phyloP scores from a whole-genome alignment of 1,140 invertebrate genomes.

The Augochlora pura region DNA sequence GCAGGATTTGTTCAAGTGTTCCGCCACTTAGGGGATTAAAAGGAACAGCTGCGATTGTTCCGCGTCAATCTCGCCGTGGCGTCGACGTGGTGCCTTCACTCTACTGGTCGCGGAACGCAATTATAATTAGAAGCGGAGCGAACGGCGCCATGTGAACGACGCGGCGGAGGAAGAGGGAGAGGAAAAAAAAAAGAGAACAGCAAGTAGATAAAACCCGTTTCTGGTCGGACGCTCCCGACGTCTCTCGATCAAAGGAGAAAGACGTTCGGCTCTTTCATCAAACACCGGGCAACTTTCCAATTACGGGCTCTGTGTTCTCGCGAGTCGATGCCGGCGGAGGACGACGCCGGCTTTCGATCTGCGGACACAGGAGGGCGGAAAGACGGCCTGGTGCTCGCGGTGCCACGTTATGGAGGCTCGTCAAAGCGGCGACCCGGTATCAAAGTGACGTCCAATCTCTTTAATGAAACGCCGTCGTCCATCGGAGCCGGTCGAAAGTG shows the following conservation, averaged over 20 bases:
- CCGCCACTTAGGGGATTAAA: constrained; percentile 1
- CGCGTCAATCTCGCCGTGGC: neutral
- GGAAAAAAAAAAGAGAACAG: neutral
- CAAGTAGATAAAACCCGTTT: constrained; percentile 29
- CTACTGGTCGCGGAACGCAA: neutral
- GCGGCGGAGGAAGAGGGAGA: no score
- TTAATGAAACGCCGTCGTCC: neutral
- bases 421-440: constrained; percentile 1
- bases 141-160: neutral
- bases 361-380: constrained; percentile 26
- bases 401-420: constrained; percentile 1
- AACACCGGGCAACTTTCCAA: constrained; percentile 58
- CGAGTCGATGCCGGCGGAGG: constrained; percentile 25
- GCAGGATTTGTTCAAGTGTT: neutral
- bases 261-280: constrained; percentile 56
- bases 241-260: constrained; percentile 51
- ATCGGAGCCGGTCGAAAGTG: neutral
- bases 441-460: constrained; percentile 6
- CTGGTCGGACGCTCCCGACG: constrained; percentile 27
- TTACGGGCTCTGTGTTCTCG: constrained; percentile 46
- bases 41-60: neutral
- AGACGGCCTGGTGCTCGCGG: neutral
- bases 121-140: constrained; percentile 17
- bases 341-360: constrained; percentile 25
- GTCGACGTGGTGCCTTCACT: neutral